Base-by-base conservation (phyloP, 2,888 invertebrate genomes). In the Yponomeuta cagnagella region DNA sequence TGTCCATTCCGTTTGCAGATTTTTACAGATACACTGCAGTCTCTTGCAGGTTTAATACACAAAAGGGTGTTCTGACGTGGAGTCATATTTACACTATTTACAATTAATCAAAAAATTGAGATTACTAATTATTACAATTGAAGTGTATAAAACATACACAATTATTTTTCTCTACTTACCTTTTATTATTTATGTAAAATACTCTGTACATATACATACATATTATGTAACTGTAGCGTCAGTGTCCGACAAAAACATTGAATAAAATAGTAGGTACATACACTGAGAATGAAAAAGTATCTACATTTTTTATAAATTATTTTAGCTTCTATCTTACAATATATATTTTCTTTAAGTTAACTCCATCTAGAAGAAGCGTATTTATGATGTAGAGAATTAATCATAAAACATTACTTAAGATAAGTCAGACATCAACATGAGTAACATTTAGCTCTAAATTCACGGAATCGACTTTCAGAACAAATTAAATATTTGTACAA, bases 141-240 rank as follows among this genome's bases (percentile, higher is more conserved):
- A 58, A 58, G 15, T 72, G 69, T 68, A 72, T 72, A 70, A 70
- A 73, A 71, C 63, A 68, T 70, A 71, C 65, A 70, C 71, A 2
- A 63, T 52, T 66, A 65, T 66, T 31, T 23, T 12, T n/a, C 23
- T 70, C 48, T 65, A 70, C 70, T 58, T 15, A 58, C 52, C 15
- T 15, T 58, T 58, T 58, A 58, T 15, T 58, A 58, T 58, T 58
- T 74, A 77, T 76, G 75, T 81, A 80, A 82, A 82, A 82, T 81
- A 80, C 72, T 79, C 78, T 83, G 81, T 84, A 84, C 82, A 83
- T 78, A 77, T 76, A 58, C 52, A 58, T 58, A 58, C 52, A 58
- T 58, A 58, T 58, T 58, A 76, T 74, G 72, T 73, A 70, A 72
- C 72, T 58, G 71, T 68, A 48, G 48, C 48, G 48, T 48, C 68